A percentile compares a stretch with the other conserved stretches of the same genome.
Conservation (phyloP, 2,888 invertebrate genomes). For the Tethea ocularis region DNA sequence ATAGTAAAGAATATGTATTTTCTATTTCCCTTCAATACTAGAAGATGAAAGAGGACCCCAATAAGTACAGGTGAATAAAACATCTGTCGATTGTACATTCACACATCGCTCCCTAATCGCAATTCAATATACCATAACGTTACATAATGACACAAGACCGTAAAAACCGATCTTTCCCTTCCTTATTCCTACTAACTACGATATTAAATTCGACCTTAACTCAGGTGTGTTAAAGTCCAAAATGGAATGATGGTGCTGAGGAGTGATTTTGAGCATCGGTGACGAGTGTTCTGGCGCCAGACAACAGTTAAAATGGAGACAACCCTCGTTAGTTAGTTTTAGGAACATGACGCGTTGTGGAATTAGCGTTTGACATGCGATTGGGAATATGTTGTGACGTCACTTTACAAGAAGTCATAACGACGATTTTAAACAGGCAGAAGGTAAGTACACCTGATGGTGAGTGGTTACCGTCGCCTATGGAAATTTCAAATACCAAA, state of each 20-base stretch:
- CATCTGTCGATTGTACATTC: neutral
- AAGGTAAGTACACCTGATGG: too few species aligned
- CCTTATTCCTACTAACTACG: neutral
- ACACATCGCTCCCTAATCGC: neutral
- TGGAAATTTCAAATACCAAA: too few species aligned
- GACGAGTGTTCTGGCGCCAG: conserved; percentile 71
- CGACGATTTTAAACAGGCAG: too few species aligned
- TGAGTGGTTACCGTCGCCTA: too few species aligned
- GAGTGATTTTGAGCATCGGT: conserved; percentile 44
- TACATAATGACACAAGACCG: conserved; percentile 34
- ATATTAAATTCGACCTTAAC: conserved; percentile 23
- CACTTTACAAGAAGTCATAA: neutral
- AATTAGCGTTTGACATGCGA: conserved; percentile 46
- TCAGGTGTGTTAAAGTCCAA: conserved; percentile 17
- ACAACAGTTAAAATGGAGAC: conserved; percentile 60
- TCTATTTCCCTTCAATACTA: too few species aligned
- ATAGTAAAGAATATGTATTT: too few species aligned
- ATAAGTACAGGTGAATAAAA: conserved; percentile 2
- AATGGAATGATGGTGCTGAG: conserved; percentile 21
- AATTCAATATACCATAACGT: conserved; percentile 21
- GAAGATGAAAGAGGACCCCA: neutral
- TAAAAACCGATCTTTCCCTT: conserved; percentile 34
- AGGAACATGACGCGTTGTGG: conserved; percentile 24
- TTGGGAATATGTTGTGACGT: conserved; percentile 8
- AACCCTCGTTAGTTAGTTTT: conserved; percentile 45